These are phyloP conservation scores for Drosophila biarmipes DNA, from an alignment of 1,140 invertebrate genomes.

Conservation along the genomic window DNA sequence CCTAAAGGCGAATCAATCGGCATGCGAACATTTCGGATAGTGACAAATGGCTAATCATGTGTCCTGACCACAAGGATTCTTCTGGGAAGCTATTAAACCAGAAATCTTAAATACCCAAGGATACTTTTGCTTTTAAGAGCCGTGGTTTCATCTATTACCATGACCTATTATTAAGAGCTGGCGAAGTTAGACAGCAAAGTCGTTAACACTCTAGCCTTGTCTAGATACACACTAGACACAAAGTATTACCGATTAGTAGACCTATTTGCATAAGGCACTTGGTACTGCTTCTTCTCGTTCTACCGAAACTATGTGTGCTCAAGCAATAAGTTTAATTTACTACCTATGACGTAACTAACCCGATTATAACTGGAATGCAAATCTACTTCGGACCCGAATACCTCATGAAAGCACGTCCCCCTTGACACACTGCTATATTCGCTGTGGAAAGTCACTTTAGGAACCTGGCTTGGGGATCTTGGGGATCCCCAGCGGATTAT, in stretches of 20 bases:
- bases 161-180: too few relatives aligned
- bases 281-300: neutral
- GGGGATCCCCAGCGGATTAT: neutral
- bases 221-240: neutral
- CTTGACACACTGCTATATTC: neutral
- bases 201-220: conserved; percentile 2
- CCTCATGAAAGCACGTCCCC: neutral
- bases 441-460: neutral
- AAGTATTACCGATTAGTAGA: neutral
- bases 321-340: neutral
- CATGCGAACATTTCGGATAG: neutral
- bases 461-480: neutral
- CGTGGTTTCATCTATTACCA: neutral
- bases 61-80: neutral
- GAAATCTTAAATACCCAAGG: neutral
- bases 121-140: neutral
- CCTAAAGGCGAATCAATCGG: conserved; percentile 7
- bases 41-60: conserved; percentile 16
- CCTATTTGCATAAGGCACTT: neutral
- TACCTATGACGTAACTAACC: neutral
- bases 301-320: neutral
- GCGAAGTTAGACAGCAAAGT: neutral
- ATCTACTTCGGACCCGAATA: neutral
- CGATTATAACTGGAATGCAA: neutral
- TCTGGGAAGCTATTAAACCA: conserved; percentile 2